These are phyloP conservation scores for Centrocercus urophasianus DNA, from an alignment of 2,113 vertebrate genomes.

Conservation along the genomic window DNA sequence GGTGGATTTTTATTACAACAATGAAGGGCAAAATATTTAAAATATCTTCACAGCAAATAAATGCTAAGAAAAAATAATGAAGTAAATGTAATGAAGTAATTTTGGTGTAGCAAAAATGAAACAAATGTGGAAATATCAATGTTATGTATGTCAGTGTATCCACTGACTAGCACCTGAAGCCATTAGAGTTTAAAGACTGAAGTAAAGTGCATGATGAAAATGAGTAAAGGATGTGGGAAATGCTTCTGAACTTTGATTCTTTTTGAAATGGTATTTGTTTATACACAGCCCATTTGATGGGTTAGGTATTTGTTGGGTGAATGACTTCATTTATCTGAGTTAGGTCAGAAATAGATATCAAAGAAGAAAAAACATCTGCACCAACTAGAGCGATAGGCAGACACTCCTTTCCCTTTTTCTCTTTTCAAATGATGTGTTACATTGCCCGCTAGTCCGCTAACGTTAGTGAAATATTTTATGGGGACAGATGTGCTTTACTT, in stretches of 20 bases:
- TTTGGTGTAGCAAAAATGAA: not conserved
- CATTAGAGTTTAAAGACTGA: not conserved
- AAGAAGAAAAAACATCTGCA: not conserved
- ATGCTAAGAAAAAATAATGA: not conserved
- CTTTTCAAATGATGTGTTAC: not conserved
- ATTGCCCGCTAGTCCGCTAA: not conserved
- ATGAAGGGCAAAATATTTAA: not conserved
- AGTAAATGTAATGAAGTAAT: not conserved
- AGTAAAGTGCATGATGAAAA: constrained; percentile 3
- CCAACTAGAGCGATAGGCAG: not conserved
- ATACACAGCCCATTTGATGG: not conserved
- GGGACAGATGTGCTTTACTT: not conserved
- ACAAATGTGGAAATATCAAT: not conserved
- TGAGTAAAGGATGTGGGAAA: not conserved
- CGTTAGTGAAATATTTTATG: not conserved
- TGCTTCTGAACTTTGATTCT: not conserved
- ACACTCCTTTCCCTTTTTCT: not conserved
- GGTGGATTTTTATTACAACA: not conserved
- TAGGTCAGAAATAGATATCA: not conserved
- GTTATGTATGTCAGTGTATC: not conserved
- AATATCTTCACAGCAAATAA: not conserved
- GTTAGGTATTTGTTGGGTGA: not conserved
- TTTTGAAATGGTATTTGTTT: not conserved
- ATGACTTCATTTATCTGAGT: not conserved
- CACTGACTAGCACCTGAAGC: not conserved